Percentiles rank a stretch among this genome's conserved stretches.
phyloP scores from a whole-genome alignment of 2,797 vertebrate genomes.

The Paramormyrops hopkinsi region DNA sequence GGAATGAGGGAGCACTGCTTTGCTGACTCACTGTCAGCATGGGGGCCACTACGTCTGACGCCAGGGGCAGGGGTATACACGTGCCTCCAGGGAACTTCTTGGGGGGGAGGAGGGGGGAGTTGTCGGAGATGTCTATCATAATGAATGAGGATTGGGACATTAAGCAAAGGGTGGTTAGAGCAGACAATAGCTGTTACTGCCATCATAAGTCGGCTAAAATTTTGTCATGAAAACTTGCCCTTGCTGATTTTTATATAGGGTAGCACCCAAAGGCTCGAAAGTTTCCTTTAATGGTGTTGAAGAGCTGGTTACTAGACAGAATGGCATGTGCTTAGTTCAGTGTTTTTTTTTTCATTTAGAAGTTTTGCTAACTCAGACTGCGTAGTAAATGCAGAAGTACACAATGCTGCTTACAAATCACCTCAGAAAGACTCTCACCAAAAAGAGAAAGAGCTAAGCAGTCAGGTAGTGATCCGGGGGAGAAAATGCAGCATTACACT shows the following conservation, averaged over 20 bases:
- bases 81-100: background rate
- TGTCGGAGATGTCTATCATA: background rate
- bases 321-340: constrained; percentile 1
- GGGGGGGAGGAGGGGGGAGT: background rate
- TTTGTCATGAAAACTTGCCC: background rate
- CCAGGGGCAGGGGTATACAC: background rate
- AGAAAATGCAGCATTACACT: background rate
- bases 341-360: background rate
- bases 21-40: constrained; percentile 54
- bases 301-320: background rate
- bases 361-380: background rate
- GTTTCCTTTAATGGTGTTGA: background rate
- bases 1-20: constrained; percentile 59
- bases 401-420: background rate
- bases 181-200: background rate
- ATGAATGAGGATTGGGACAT: background rate
- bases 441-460: background rate
- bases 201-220: background rate
- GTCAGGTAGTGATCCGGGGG: background rate
- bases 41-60: constrained; percentile 27
- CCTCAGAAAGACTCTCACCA: background rate
- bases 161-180: background rate
- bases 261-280: background rate
- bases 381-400: background rate
- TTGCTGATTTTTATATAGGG: background rate